Conservation (phyloP, 2,888 invertebrate species). For the Agrotis exclamationis region DNA sequence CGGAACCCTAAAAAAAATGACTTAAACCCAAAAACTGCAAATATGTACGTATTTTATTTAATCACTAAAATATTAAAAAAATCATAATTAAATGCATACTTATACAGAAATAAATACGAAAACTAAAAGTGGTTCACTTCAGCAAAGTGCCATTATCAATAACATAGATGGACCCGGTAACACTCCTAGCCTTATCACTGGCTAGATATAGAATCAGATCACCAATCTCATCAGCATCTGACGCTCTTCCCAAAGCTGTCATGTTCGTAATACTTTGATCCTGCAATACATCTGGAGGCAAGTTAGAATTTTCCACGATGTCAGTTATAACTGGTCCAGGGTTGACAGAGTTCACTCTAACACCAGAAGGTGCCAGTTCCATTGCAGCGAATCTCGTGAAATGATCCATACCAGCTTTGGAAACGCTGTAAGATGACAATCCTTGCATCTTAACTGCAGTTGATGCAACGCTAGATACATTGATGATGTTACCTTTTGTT, state of each 20-base stretch:
- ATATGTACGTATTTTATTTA: no score
- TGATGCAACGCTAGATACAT: constrained; percentile 66
- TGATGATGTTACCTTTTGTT: constrained; percentile 71
- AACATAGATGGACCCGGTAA: constrained; percentile 54
- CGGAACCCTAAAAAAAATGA: no score
- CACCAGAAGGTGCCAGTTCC: constrained; percentile 93
- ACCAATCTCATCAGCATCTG: constrained; percentile 51
- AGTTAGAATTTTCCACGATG: constrained; percentile 70
- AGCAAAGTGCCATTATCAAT: background rate
- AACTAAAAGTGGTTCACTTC: background rate
- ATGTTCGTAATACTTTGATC: background rate
- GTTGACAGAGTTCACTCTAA: constrained; percentile 91
- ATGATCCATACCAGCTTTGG: constrained; percentile 71
- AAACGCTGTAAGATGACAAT: constrained; percentile 81
- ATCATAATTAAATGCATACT: no score
- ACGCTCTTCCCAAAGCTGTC: background rate
- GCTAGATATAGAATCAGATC: constrained; percentile 60
- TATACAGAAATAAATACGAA: no score
- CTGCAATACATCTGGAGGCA: background rate
- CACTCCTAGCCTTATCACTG: constrained; percentile 58
- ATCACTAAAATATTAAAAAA: no score
- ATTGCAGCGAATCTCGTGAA: constrained; percentile 80
- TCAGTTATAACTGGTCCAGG: constrained; percentile 78
- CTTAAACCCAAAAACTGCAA: no score
- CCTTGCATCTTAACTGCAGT: constrained; percentile 86